Percentiles rank a stretch among this genome's conserved stretches.
Conservation (phyloP, 2,888 invertebrate genomes). For the Hydropsyche betteni region DNA sequence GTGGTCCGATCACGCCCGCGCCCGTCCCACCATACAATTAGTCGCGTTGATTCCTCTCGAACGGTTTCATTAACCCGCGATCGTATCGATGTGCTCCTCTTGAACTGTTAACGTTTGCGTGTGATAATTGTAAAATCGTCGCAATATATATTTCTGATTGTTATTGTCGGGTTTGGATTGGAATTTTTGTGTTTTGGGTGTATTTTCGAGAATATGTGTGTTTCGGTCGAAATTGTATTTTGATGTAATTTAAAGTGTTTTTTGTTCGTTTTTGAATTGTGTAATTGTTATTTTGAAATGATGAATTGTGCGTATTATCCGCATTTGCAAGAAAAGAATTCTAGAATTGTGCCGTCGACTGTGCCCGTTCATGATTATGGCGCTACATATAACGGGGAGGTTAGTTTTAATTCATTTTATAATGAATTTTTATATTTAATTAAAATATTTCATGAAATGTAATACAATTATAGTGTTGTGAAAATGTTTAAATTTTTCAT, state of each 20-base stretch:
- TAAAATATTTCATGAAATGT: too few species aligned
- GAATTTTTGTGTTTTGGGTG: not conserved
- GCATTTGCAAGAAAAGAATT: slow-evolving; percentile 43
- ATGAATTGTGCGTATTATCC: slow-evolving; percentile 52
- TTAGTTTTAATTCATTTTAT: slow-evolving; percentile 26
- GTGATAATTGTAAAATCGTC: too few species aligned
- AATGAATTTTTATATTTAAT: not conserved
- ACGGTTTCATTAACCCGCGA: slow-evolving; percentile 42
- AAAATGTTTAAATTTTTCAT: too few species aligned
- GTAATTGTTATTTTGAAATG: not conserved
- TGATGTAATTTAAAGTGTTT: not conserved
- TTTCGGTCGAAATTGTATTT: not conserved
- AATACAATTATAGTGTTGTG: too few species aligned
- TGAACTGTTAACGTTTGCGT: too few species aligned
- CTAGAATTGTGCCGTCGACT: slow-evolving; percentile 30
- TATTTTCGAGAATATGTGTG: not conserved
- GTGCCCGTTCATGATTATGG: slow-evolving; percentile 26
- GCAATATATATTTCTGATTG: too few species aligned
- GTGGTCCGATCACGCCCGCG: slow-evolving; percentile 53
- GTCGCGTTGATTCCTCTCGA: slow-evolving; percentile 51
- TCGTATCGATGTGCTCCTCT: not conserved
- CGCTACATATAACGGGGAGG: slow-evolving; percentile 40
- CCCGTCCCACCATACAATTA: slow-evolving; percentile 49
- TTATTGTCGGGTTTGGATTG: not conserved
- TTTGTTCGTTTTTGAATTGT: not conserved